Conservation (phyloP, 2,888 invertebrate species). For the Carpatolechia fugitivella region DNA sequence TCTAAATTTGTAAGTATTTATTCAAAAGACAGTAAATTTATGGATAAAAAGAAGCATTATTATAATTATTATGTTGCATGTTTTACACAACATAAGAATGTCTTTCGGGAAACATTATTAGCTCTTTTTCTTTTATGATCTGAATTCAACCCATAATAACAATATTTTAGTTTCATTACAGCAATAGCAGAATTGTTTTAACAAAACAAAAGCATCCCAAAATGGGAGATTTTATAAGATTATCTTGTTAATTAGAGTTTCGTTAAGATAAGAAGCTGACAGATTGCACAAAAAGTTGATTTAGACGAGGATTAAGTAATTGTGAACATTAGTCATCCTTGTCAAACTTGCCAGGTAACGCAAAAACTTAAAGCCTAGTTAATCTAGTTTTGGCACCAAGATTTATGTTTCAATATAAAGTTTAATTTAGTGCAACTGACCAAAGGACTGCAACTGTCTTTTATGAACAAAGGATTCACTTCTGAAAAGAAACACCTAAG, state of each 20-base stretch:
- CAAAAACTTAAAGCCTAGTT: not conserved
- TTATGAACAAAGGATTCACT: not conserved
- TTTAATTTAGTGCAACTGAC: not conserved
- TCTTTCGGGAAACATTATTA: too few relatives aligned
- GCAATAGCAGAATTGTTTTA: too few relatives aligned
- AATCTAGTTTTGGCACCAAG: not conserved
- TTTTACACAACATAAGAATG: too few relatives aligned
- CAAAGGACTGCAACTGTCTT: too few relatives aligned
- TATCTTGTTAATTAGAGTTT: conserved; percentile 1
- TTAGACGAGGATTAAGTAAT: not conserved
- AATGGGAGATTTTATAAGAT: not conserved
- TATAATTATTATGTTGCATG: too few relatives aligned
- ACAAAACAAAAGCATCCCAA: too few relatives aligned
- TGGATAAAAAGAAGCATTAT: too few relatives aligned
- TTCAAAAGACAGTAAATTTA: too few relatives aligned
- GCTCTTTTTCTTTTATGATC: too few relatives aligned
- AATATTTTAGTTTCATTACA: too few relatives aligned
- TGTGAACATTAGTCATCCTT: not conserved
- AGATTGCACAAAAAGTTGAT: not conserved
- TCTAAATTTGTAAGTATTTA: too few relatives aligned
- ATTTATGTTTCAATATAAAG: not conserved
- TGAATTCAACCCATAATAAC: too few relatives aligned
- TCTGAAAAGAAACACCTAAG: not conserved
- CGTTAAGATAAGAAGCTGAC: not conserved
- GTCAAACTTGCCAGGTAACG: not conserved